Conservation (phyloP, 92 coral and sea anemone genomes). For the Phenganax subtilis region DNA sequence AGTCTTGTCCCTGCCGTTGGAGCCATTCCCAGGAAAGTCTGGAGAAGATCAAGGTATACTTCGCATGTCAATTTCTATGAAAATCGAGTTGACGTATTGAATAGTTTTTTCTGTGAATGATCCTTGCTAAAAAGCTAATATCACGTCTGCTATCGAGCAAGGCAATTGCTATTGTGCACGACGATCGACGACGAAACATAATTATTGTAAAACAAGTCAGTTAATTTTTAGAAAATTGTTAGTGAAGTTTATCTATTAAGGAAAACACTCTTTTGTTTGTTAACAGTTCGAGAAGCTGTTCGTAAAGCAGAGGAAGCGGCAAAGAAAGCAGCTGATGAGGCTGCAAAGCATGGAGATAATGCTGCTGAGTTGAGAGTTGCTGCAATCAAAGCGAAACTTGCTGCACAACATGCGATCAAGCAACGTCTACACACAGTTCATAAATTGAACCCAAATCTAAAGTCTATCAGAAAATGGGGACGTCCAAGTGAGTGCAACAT, state of each 20-base stretch:
- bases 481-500: constrained; percentile 21
- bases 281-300: constrained; percentile 78
- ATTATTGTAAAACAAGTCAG: too few species aligned
- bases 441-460: constrained; percentile 20
- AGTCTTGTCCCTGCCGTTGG: constrained; percentile 75
- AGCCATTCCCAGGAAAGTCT: constrained; percentile 55
- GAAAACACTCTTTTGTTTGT: neutral
- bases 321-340: constrained; percentile 72
- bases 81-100: too few species aligned
- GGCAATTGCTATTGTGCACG: too few species aligned
- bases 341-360: constrained; percentile 72
- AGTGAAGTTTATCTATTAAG: neutral
- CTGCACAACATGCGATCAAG: constrained; percentile 23
- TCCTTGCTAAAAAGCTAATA: too few species aligned
- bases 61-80: too few species aligned
- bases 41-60: constrained; percentile 74
- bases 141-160: too few species aligned
- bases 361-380: constrained; percentile 68
- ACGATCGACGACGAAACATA: too few species aligned
- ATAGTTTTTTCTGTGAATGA: too few species aligned
- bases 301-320: constrained; percentile 93
- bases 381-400: constrained; percentile 43
- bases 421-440: constrained; percentile 13
- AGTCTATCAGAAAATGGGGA: constrained; percentile 26
- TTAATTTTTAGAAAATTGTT: too few species aligned